Evolutionary conservation across 1,140 invertebrate species (phyloP), one percentile per base, ranked within the genome.

Genomic region (Asobara japonica): DNA sequence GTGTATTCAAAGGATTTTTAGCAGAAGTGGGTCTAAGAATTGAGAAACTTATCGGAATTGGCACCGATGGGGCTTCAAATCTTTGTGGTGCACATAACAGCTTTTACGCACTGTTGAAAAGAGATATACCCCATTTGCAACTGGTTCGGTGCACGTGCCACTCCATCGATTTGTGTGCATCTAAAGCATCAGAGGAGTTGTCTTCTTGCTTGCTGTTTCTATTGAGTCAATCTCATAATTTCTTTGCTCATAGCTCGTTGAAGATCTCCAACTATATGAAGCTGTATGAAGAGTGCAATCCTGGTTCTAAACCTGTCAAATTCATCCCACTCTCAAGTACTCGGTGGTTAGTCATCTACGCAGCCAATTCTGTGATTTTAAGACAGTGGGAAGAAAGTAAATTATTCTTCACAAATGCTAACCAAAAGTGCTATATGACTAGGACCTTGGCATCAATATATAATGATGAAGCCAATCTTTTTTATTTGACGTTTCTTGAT

Each of bases 311-410:
- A n/a, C n/a, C n/a, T n/a, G n/a, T n/a, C n/a, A n/a, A n/a, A n/a
- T n/a, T n/a, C n/a, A n/a, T n/a, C n/a, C n/a, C n/a, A n/a, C n/a
- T n/a, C n/a, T n/a, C n/a, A n/a, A n/a, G n/a, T n/a, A n/a, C n/a
- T n/a, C n/a, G n/a, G n/a, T n/a, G n/a, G n/a, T n/a, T n/a, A n/a
- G n/a, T n/a, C n/a, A n/a, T n/a, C 16, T 76, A 69, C 38, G 33
- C 68, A 11, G 81, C 80, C 7, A 80, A 84, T 1, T 73, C 73
- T 68, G 31, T 77, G 61, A 82, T 84, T 41, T 69, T 80, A 10
- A 73, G 82, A 13, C 82, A 86, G 65, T 86, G 80, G 78, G 6
- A 78, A 33, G 82, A 85, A 74, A 77, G 85, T 62, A 84, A 84
- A 80, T 41, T 60, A 36, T 77, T 81, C 75, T 82, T 82, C 65